Percentiles rank a stretch among this genome's conserved stretches.
phyloP scores from a whole-genome alignment of 1,140 invertebrate species.

The Tetramorium alpestre region DNA sequence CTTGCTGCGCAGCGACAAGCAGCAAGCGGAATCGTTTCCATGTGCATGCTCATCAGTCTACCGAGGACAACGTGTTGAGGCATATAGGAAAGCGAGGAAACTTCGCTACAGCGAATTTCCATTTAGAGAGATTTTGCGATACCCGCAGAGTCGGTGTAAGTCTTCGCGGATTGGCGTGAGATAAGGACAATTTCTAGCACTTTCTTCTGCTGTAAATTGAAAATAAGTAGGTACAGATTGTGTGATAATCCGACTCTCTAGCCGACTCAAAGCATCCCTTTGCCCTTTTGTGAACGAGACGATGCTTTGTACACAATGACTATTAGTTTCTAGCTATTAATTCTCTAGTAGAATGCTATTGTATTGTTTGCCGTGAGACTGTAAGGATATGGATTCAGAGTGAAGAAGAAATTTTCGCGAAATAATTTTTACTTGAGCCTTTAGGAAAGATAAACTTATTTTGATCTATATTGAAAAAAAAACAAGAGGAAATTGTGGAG shows the following conservation, averaged over 20 bases:
- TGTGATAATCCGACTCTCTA: constrained; percentile 46
- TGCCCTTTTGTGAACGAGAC: constrained; percentile 18
- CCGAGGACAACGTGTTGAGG: constrained; percentile 53
- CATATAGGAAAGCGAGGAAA: constrained; percentile 69
- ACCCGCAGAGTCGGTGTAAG: constrained; percentile 58
- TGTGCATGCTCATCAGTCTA: constrained; percentile 65
- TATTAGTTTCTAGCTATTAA: constrained; percentile 31
- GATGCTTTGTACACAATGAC: background rate
- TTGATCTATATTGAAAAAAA: background rate
- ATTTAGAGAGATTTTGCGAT: constrained; percentile 78
- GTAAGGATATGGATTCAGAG: background rate
- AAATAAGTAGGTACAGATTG: constrained; percentile 61
- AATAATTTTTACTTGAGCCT: background rate
- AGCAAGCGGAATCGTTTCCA: constrained; percentile 62
- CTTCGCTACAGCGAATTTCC: constrained; percentile 78
- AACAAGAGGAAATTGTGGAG: background rate
- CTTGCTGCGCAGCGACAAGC: constrained; percentile 48
- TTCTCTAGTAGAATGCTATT: background rate
- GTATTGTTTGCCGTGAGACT: background rate
- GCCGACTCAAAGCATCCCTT: background rate
- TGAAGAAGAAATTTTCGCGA: background rate
- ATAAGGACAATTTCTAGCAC: constrained; percentile 53
- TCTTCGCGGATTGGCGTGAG: constrained; percentile 48
- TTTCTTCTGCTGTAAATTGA: constrained; percentile 56
- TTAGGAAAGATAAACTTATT: constrained; percentile 1